Evolutionary conservation across 1,140 invertebrate genomes (phyloP), one percentile per base, ranked within the genome.

Genomic region (Daktulosphaira vitifoliae): DNA sequence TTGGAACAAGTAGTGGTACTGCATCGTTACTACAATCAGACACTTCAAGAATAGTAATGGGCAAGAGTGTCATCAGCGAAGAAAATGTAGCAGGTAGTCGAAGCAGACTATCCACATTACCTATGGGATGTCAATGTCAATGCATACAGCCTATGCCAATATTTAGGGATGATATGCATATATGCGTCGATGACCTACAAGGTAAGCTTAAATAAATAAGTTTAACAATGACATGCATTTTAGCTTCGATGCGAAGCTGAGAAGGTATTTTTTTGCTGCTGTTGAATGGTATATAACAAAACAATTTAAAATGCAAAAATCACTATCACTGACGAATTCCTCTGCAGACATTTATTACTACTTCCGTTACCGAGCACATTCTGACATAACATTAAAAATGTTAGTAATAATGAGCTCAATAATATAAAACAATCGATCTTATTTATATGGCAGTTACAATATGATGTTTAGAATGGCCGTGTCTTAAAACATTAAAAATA

Each of bases 1-100:
- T 79, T 22, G 77, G 78, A 3, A 70, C 78, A 29, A 80, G 79
- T 67, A 80, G 79, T 67, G 80, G 80, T 23, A 81, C 80, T 3
- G 79, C 78, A 11, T 33, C 51, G 37, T 5, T 29, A 6, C 16
- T 38, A 11, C 33, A 42, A 9, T 20, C 7, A 3, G 15, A 22
- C 29, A 22, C 25, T 11, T 23, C 38, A 2, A 8, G 37, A n/a
- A 20, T 29, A 5, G 15, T 29, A 20, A 23, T 49, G 46, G 13
- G 44, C 44, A 50, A n/a, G 15, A n/a, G n/a, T 25, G 15, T 25
- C 39, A n/a, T 16, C 18, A 29, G 37, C 16, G 54, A 15, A 18
- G 22, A 16, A 16, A 29, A 15, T n/a, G 33, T 42, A 15, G 13
- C 39, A 37, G 1, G 48, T 13, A 37, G 23, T 2, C 18, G 33